phyloP scores from a whole-genome alignment of 2,797 vertebrate genomes.

The Xyrichtys novacula region DNA sequence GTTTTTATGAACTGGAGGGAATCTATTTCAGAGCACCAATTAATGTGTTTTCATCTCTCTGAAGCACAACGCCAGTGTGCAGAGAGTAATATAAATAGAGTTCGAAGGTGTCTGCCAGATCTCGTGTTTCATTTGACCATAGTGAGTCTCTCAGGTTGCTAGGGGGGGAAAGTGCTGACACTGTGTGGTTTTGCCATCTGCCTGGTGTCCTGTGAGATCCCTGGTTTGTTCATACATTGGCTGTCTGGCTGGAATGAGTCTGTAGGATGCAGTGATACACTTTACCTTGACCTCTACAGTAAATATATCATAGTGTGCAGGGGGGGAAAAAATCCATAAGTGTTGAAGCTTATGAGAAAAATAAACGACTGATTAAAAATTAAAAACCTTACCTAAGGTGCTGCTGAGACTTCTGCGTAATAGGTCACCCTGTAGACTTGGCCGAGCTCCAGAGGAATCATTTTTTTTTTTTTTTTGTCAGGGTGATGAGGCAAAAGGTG shows the following conservation, averaged over 20 bases:
- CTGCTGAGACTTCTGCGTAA: slow-evolving; percentile 27
- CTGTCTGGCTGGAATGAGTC: slow-evolving; percentile 50
- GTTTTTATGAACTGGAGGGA: not conserved
- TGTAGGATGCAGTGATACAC: slow-evolving; percentile 46
- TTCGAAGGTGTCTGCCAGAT: slow-evolving; percentile 63
- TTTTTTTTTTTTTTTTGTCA: slow-evolving; percentile 57
- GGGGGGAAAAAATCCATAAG: not conserved
- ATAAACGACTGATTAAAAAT: slow-evolving; percentile 25
- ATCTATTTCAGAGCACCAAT: not conserved
- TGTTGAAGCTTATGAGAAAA: slow-evolving; percentile 36
- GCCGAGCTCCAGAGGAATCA: slow-evolving; percentile 46
- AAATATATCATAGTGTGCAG: slow-evolving; percentile 14
- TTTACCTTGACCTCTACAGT: slow-evolving; percentile 56
- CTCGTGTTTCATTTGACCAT: slow-evolving; percentile 71
- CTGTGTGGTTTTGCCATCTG: slow-evolving; percentile 73
- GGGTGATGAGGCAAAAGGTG: slow-evolving; percentile 62
- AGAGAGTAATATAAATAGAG: slow-evolving; percentile 65
- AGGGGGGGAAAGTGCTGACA: slow-evolving; percentile 71
- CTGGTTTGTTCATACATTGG: slow-evolving; percentile 55
- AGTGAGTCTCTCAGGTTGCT: slow-evolving; percentile 72
- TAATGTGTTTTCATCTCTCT: slow-evolving; percentile 31
- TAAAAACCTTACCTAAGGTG: not conserved
- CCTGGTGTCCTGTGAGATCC: slow-evolving; percentile 67
- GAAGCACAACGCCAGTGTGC: slow-evolving; percentile 28
- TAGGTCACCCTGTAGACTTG: slow-evolving; percentile 45